Conservation (phyloP, 2,113 vertebrate species). For the Pelusios castaneus region DNA sequence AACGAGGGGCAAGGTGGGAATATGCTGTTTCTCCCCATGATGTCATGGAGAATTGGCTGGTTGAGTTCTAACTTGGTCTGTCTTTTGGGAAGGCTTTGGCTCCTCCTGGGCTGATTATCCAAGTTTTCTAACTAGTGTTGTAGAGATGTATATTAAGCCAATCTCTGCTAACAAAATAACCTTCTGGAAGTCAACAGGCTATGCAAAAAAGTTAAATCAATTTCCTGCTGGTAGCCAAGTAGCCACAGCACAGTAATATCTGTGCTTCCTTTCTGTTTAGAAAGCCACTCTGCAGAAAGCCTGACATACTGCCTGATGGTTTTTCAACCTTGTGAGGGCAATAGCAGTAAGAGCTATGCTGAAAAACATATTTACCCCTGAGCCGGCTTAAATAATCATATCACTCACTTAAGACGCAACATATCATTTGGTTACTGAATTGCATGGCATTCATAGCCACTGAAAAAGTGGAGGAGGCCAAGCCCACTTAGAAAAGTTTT, state of each 20-base stretch:
- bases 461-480: not conserved
- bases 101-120: not conserved
- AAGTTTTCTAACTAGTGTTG: not conserved
- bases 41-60: not conserved
- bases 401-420: not conserved
- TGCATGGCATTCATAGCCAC: not conserved
- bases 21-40: not conserved
- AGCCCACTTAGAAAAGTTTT: not conserved
- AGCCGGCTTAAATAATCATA: not conserved
- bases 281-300: not conserved
- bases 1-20: not conserved
- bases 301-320: not conserved
- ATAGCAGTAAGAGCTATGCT: not conserved
- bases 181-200: not conserved
- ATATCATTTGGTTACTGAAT: not conserved
- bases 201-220: not conserved
- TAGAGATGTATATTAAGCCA: not conserved
- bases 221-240: not conserved
- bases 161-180: not conserved
- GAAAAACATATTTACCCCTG: not conserved
- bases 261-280: not conserved
- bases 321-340: not conserved
- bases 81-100: not conserved
- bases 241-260: not conserved
- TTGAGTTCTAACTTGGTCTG: not conserved